Conservation (phyloP, 2,113 vertebrate species). For the Silurus glanis region DNA sequence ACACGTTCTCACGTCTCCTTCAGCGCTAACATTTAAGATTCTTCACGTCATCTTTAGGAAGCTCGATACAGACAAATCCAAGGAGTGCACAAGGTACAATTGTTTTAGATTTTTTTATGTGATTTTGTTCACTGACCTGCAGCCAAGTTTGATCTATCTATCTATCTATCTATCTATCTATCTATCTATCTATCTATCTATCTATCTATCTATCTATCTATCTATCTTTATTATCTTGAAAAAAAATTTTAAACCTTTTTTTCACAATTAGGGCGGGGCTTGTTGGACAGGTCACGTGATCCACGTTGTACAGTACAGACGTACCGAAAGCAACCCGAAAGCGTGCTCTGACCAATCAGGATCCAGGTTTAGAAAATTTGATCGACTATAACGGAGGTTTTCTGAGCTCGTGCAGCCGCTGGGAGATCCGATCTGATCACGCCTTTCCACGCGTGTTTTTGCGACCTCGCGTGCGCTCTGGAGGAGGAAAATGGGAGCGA, state of each 20-base stretch:
- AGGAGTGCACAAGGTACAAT: no score
- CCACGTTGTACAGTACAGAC: neutral
- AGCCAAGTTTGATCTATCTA: no score
- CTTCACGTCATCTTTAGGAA: no score
- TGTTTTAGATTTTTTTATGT: no score
- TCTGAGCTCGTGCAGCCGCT: neutral
- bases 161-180: no score
- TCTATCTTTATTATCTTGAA: no score
- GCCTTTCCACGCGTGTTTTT: neutral
- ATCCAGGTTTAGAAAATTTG: neutral
- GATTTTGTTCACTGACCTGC: no score
- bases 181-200: no score
- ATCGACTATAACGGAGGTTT: neutral
- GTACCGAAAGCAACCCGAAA: neutral
- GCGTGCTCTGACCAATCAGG: neutral
- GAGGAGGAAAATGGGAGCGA: conserved; percentile 61
- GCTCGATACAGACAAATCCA: no score
- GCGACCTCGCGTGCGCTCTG: neutral
- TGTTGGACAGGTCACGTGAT: neutral
- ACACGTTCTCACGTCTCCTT: no score
- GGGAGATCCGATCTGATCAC: neutral
- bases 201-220: no score
- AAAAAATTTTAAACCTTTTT: neutral
- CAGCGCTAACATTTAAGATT: no score
- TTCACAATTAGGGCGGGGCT: neutral